These are phyloP conservation scores for Eulemur macaco DNA, from an alignment of 2,113 vertebrate genomes.

Conservation along the genomic window DNA sequence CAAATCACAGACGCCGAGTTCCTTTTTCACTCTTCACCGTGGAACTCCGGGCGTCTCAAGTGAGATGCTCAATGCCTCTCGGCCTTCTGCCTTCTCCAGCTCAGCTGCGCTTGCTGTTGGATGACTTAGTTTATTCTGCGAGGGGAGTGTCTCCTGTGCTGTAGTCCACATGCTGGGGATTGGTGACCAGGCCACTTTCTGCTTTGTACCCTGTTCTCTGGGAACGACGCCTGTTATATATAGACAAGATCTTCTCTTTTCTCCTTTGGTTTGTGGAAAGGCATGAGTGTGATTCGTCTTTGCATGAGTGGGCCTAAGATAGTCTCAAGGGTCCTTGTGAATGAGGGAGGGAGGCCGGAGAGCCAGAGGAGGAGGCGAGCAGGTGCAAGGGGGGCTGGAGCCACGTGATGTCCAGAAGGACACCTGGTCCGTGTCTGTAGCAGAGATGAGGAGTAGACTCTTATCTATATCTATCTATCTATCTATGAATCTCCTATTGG, in stretches of 20 bases:
- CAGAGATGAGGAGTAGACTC: rapidly evolving
- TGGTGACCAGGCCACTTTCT: no score
- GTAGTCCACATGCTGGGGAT: no score
- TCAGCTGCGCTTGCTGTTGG: neutral
- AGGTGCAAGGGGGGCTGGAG: rapidly evolving
- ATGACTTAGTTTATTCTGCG: neutral
- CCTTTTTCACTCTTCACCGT: neutral
- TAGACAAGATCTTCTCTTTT: neutral
- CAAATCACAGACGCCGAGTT: no score
- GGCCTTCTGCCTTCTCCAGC: neutral
- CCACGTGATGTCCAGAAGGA: rapidly evolving
- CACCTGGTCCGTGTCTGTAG: neutral
- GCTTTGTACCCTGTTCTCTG: no score
- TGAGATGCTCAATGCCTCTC: rapidly evolving
- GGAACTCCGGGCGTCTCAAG: rapidly evolving
- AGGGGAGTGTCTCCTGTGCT: rapidly evolving
- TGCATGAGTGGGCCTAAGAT: rapidly evolving
- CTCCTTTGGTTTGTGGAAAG: neutral
- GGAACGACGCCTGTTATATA: neutral
- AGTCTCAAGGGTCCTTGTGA: neutral
- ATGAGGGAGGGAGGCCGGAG: rapidly evolving
- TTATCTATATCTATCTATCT: neutral
- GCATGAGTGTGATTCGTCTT: neutral
- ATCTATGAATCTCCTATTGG: no score
- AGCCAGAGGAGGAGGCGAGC: no score